Evolutionary conservation across 2,113 vertebrate genomes (phyloP).

Genomic region (Coracopsis vasa): DNA sequence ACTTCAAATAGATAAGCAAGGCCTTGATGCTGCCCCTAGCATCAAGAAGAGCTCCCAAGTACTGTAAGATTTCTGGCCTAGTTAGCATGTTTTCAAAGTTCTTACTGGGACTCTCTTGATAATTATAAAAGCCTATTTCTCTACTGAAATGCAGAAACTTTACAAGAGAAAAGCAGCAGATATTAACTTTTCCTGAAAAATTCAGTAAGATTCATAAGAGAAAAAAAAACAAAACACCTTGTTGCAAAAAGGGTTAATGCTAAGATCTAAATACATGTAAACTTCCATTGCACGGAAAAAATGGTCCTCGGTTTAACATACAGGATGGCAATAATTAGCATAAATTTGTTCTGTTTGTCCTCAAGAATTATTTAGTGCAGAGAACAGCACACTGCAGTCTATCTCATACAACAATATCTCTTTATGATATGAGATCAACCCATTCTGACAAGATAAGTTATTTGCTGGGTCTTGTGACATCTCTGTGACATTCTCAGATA

Average conservation of each 20-base stretch:
- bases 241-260: background rate
- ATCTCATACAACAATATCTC: background rate
- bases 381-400: background rate
- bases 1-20: conserved; percentile 50
- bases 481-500: background rate
- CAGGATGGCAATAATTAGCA: background rate
- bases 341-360: background rate
- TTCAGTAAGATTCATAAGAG: background rate
- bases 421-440: background rate
- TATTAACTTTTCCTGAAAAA: background rate
- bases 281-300: background rate
- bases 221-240: background rate
- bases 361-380: background rate
- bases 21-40: background rate
- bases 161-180: background rate
- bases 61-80: conserved; percentile 11
- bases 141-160: background rate
- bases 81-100: conserved; percentile 23
- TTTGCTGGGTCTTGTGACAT: background rate
- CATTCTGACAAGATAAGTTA: background rate
- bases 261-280: background rate
- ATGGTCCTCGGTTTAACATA: background rate
- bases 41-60: background rate
- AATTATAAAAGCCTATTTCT: background rate
- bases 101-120: background rate